Evolutionary conservation across 2,797 vertebrate genomes (phyloP).

Genomic region (Triplophysa yarkandensis): DNA sequence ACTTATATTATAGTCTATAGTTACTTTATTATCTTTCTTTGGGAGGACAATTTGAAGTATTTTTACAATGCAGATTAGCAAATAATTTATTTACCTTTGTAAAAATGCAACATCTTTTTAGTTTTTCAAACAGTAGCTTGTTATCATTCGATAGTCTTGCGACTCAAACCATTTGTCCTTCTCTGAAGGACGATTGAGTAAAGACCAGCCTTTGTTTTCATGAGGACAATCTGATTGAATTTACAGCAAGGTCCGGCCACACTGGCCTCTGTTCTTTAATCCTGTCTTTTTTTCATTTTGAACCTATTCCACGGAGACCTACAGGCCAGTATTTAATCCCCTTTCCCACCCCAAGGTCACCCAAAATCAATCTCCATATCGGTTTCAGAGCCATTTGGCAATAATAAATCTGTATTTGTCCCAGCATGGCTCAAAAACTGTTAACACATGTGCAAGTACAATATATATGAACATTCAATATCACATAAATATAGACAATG

Average conservation of each 20-base stretch:
- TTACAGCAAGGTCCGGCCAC: conserved; percentile 13
- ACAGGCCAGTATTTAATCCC: conserved; percentile 37
- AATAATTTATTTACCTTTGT: neutral
- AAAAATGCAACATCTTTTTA: neutral
- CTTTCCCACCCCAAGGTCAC: conserved; percentile 17
- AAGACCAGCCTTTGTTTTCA: conserved; percentile 5
- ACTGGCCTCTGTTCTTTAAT: conserved; percentile 41
- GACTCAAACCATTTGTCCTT: conserved; percentile 24
- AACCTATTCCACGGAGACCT: conserved; percentile 31
- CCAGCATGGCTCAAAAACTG: neutral
- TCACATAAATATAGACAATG: no score
- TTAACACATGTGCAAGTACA: neutral
- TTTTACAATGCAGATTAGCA: no score
- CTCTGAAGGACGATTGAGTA: conserved; percentile 15
- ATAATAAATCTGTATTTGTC: conserved; percentile 3
- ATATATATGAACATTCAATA: neutral
- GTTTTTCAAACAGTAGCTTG: neutral
- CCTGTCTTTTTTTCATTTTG: conserved; percentile 32
- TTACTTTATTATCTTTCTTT: no score
- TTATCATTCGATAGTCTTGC: neutral
- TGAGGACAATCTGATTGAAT: conserved; percentile 30
- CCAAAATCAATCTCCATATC: neutral
- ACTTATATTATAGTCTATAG: no score
- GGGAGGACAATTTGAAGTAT: no score
- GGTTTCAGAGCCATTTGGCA: conserved; percentile 14